Base-by-base conservation (phyloP, 2,113 vertebrate species). In the Agapornis roseicollis region DNA sequence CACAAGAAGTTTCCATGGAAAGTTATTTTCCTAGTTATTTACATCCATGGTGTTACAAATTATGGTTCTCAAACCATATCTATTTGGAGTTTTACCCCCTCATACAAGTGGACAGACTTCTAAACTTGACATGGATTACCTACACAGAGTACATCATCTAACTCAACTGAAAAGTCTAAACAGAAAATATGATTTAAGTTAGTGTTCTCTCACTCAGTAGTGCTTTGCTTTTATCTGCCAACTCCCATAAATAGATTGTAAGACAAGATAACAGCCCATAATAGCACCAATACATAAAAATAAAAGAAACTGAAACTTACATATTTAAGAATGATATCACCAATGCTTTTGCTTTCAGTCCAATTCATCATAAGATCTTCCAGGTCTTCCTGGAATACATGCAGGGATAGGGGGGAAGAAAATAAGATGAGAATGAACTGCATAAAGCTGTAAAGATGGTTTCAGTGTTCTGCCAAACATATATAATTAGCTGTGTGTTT, bases 291-390 rank as follows among this genome's bases (percentile, higher is more conserved):
- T 16, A 7, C 13, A 70, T 42, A 61, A 80, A 94, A 72, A 83
- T n/a, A n/a, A 52, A 70, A n/a, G 3, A 80, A 73, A 33, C 22
- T 60, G 17, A 37, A 72, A 97, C 99, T 99, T 97, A 99, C 99
- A 91, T 99, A 99, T 99, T 99, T 99, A 64, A 99, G 98, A 94
- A 99, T 98, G 78, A 99, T 97, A 89, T 99, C 98, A 86, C 99
- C 99, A 74, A 99, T 99, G 77, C 99, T 99, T 97, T 94, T 98
- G 92, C 98, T 98, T 92, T 99, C 99, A 53, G 98, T 98, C 99
- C 99, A 99, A 69, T 99, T 99, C 79, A 98, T 97, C 97, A 99
- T 98, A 70, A 99, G 98, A 63, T 99, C 98, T 98, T 99, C 99
- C 50, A 99, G 98, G 87, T 99, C 99, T 89, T 97, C 98, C 99